Evolutionary conservation across 1,140 invertebrate genomes (phyloP).

Genomic region (Steinernema feltiae): DNA sequence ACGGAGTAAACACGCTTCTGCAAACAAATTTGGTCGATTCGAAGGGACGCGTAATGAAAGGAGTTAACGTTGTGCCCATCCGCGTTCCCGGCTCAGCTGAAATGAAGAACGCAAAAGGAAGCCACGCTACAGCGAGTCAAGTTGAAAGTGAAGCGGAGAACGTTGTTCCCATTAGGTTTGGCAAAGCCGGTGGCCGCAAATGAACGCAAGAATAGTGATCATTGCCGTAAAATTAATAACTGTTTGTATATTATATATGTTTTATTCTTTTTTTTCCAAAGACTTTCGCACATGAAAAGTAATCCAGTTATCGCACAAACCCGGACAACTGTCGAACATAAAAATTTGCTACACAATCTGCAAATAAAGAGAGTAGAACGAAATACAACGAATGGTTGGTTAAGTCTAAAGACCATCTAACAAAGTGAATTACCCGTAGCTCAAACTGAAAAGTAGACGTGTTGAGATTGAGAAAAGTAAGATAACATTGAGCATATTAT

Average conservation of each 20-base stretch:
- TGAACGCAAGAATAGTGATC: too few relatives aligned
- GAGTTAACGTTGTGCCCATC: conserved; percentile 20
- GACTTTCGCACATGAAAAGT: conserved; percentile 6
- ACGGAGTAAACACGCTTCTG: conserved; percentile 42
- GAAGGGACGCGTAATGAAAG: conserved; percentile 43
- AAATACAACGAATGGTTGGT: not conserved
- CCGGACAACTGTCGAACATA: not conserved
- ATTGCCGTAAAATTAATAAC: too few relatives aligned
- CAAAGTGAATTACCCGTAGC: not conserved
- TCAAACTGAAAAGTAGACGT: too few relatives aligned
- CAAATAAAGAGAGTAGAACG: not conserved
- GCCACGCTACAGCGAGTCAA: conserved; percentile 28
- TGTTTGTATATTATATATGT: too few relatives aligned
- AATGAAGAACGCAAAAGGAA: conserved; percentile 14
- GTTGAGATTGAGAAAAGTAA: too few relatives aligned
- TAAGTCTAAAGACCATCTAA: conserved; percentile 7
- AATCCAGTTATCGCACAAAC: not conserved
- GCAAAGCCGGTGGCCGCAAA: conserved; percentile 17
- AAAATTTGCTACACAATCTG: not conserved
- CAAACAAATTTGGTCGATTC: conserved; percentile 49
- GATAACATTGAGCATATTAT: conserved; percentile 25
- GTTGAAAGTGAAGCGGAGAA: conserved; percentile 44
- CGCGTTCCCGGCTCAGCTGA: not conserved
- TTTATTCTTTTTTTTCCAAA: too few relatives aligned
- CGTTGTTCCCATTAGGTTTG: conserved; percentile 41